These are phyloP conservation scores for Hypocryptadius cinnamomeus DNA, from an alignment of 2,113 vertebrate genomes.

Conservation along the genomic window DNA sequence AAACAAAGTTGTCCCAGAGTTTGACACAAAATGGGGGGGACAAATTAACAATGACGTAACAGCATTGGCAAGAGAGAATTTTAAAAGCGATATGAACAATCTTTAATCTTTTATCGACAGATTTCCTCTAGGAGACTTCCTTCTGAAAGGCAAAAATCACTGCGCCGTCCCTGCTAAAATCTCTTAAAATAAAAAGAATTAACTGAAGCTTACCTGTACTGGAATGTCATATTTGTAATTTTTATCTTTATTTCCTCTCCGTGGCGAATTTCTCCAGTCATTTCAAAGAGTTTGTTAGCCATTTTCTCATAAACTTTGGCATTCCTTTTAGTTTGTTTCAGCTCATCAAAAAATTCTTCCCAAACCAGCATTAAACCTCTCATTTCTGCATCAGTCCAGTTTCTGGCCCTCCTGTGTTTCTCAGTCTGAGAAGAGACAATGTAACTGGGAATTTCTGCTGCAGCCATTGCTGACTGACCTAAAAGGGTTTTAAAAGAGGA, in stretches of 20 bases:
- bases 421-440: slow-evolving; percentile 82
- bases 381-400: slow-evolving; percentile 98
- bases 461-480: slow-evolving; percentile 81
- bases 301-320: slow-evolving; percentile 98
- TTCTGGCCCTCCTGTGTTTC: slow-evolving; percentile 94
- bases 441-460: slow-evolving; percentile 86
- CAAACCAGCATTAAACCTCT: slow-evolving; percentile 93
- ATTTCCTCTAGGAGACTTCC: slow-evolving; percentile 46
- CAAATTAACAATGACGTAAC: slow-evolving; percentile 61
- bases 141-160: slow-evolving; percentile 56
- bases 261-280: slow-evolving; percentile 93
- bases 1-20: slow-evolving; percentile 54
- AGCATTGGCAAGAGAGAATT: slow-evolving; percentile 55
- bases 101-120: slow-evolving; percentile 60
- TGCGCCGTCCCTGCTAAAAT: slow-evolving; percentile 38
- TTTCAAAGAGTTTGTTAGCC: slow-evolving; percentile 93
- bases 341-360: slow-evolving; percentile 93
- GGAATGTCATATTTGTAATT: slow-evolving; percentile 99
- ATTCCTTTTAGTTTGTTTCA: slow-evolving; percentile 95
- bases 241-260: slow-evolving; percentile 99
- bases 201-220: slow-evolving; percentile 88
- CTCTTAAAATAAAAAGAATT: slow-evolving; percentile 62
- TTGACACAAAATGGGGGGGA: slow-evolving; percentile 30
- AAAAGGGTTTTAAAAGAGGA: slow-evolving; percentile 68
- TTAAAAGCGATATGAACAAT: slow-evolving; percentile 65